Base-by-base conservation (phyloP, 2,113 vertebrate species). In the Romanogobio albipinnatus region DNA sequence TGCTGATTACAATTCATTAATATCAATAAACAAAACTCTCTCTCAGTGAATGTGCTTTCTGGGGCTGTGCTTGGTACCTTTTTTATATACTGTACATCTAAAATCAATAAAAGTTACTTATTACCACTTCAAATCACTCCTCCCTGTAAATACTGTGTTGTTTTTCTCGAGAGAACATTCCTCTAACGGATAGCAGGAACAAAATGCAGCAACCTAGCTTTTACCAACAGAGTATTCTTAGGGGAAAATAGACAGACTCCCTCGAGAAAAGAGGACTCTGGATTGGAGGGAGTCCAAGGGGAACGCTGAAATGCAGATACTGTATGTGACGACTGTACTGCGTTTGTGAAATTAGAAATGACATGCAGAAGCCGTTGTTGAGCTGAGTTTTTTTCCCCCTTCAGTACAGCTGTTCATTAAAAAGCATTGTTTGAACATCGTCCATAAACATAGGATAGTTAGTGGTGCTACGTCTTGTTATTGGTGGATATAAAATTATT, bases 81-180 rank as follows among this genome's bases (percentile, higher is more conserved):
- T 77, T 77, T 76, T 56, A 47, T 3, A 56, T 15, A 51, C 1
- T 39, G 5, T 49, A 36, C 61, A 61, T 59, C 53, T 78, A 43
- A 61, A 78, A 59, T 77, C 53, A 59, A 77, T 77, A 59, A 59
- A 78, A 78, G 76, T 78, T 78, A 33, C 39, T 33, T 64, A 80
- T 64, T 80, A 80, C 43, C 43, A 29, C 61, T 80, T 49, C 43
- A 62, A 14, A 64, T 66, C 15, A 9, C 43, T 24, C 39, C 15
- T 19, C 9, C 24, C 59, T 9, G 5, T 3, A 19, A 59, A 80
- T 49, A 64, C 56, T 11, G 39, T 9, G 22, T 45, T 45, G 39
- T 79, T 79, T 79, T 62, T 29, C n/a, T 79, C 77, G 33, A 64
- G 39, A 36, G 39, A 43, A 43, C 24, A 15, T 47, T 80, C 15